Evolutionary conservation across 2,888 invertebrate genomes (phyloP).

Genomic region (Folsomia manolachei): DNA sequence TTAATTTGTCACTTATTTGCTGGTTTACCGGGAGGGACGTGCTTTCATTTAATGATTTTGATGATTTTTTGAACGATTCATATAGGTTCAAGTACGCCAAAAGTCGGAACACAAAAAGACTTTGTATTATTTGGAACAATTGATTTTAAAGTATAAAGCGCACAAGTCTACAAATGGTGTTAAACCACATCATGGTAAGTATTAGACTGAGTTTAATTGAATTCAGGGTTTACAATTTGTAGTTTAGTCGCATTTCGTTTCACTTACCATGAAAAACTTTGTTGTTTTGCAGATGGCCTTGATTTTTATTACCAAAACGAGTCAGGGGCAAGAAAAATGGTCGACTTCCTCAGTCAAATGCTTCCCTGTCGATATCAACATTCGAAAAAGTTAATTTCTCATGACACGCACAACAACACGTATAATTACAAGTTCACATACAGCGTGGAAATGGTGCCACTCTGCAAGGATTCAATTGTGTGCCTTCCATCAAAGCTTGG

Average conservation of each 20-base stretch:
- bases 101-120: conserved; percentile 92
- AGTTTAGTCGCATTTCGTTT: not conserved
- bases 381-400: conserved; percentile 93
- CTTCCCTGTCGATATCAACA: conserved; percentile 83
- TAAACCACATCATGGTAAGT: conserved; percentile 72
- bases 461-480: conserved; percentile 90
- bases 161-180: conserved; percentile 87
- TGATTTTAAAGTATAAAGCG: conserved; percentile 91
- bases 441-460: conserved; percentile 90
- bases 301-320: conserved; percentile 92
- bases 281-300: conserved; percentile 70
- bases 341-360: conserved; percentile 84
- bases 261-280: not conserved
- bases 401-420: conserved; percentile 93
- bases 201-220: not conserved
- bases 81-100: conserved; percentile 80
- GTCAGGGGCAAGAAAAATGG: conserved; percentile 88
- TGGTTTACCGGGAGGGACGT: conserved; percentile 10
- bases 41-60: not conserved
- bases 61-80: too few species aligned
- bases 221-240: not conserved
- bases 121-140: conserved; percentile 93
- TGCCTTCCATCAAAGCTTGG: conserved; percentile 82
- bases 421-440: conserved; percentile 95
- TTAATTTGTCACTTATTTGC: conserved; percentile 22